phyloP scores from a whole-genome alignment of 2,113 vertebrate genomes.

The Hippolais icterina region DNA sequence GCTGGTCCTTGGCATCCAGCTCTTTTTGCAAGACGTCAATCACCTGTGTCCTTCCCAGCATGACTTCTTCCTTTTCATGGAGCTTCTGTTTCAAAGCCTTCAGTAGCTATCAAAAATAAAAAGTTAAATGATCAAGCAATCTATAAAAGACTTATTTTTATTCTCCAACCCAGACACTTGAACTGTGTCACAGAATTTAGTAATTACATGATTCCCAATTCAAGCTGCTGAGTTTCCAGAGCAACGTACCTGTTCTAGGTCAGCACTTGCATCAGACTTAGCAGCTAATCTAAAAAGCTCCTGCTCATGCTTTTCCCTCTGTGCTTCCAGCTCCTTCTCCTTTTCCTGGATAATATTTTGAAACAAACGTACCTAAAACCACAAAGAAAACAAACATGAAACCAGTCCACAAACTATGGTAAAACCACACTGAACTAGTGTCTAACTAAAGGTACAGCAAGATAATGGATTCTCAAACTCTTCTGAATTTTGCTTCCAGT shows the following conservation, averaged over 20 bases:
- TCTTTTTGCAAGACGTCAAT: conserved; percentile 89
- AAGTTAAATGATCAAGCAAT: background rate
- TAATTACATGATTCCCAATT: background rate
- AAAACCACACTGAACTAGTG: background rate
- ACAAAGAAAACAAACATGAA: background rate
- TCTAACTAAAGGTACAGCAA: background rate
- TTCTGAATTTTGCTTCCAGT: background rate
- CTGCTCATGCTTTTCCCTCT: conserved; percentile 84
- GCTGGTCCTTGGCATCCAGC: conserved; percentile 82
- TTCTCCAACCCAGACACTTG: background rate
- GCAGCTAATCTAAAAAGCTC: conserved; percentile 87
- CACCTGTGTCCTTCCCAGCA: conserved; percentile 87
- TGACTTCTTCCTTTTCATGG: conserved; percentile 90
- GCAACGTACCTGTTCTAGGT: conserved; percentile 84
- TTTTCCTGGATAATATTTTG: conserved; percentile 87
- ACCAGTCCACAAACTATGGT: background rate
- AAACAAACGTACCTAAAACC: conserved; percentile 79
- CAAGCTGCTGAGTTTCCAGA: background rate
- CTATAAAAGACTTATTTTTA: background rate
- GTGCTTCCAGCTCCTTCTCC: conserved; percentile 75
- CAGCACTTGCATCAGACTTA: conserved; percentile 87
- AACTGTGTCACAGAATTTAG: background rate
- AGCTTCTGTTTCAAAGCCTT: conserved; percentile 91
- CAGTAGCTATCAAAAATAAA: conserved; percentile 55
- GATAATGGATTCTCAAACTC: background rate